Evolutionary conservation across 2,113 vertebrate genomes (phyloP).

Genomic region (Xenopus laevis): DNA sequence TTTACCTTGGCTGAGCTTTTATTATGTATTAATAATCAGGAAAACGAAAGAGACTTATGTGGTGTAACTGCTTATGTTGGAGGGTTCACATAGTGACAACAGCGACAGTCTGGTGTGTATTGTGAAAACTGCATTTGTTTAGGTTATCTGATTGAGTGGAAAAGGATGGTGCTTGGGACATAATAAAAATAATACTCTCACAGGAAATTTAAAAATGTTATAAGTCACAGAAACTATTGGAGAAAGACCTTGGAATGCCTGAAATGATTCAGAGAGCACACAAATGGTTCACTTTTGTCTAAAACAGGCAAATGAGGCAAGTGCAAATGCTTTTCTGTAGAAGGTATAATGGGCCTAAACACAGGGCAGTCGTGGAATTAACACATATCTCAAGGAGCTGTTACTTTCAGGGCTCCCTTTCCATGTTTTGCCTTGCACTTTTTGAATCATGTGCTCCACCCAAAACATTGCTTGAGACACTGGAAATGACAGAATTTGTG

Average conservation of each 20-base stretch:
- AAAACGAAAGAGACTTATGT: slow-evolving; percentile 41
- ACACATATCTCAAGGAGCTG: too few relatives aligned
- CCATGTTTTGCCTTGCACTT: too few relatives aligned
- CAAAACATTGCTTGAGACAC: too few relatives aligned
- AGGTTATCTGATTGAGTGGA: slow-evolving; percentile 35
- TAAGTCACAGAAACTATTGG: slow-evolving; percentile 10
- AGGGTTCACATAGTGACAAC: slow-evolving; percentile 39
- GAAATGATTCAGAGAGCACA: too few relatives aligned
- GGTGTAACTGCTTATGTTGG: slow-evolving; percentile 43
- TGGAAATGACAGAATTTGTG: too few relatives aligned
- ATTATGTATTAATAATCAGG: slow-evolving; percentile 44
- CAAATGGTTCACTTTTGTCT: too few relatives aligned
- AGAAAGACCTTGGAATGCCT: slow-evolving; percentile 5
- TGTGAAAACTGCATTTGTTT: slow-evolving; percentile 32
- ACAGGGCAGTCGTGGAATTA: too few relatives aligned
- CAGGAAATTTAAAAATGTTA: slow-evolving; percentile 35
- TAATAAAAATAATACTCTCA: not conserved
- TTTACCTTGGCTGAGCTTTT: slow-evolving; percentile 41
- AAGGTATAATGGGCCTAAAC: too few relatives aligned
- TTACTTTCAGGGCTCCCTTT: too few relatives aligned
- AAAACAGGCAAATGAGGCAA: too few relatives aligned
- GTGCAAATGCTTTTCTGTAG: too few relatives aligned
- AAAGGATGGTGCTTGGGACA: slow-evolving; percentile 36
- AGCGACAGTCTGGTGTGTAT: slow-evolving; percentile 39
- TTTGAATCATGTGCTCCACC: too few relatives aligned